A percentile compares a stretch with the other conserved stretches of the same genome.
Conservation (phyloP, 2,113 vertebrate species). For the Vidua chalybeata region DNA sequence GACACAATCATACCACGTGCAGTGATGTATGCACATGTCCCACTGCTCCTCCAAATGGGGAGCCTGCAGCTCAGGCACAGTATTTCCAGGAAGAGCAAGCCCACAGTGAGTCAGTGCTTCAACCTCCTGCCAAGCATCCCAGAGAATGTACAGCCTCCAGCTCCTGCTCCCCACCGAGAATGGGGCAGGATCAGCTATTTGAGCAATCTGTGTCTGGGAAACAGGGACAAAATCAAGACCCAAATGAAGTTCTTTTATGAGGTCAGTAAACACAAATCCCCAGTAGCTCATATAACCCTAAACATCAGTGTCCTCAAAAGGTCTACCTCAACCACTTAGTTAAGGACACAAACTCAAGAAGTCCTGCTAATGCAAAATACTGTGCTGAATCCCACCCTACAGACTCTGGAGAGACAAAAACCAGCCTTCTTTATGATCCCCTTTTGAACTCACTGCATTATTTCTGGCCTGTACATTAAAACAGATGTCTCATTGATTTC, state of each 20-base stretch:
- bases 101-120: accelerated
- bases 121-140: not conserved
- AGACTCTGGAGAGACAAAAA: not conserved
- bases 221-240: not conserved
- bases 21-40: not conserved
- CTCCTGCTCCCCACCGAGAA: not conserved
- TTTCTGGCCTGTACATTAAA: slow-evolving; percentile 51
- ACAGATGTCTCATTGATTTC: slow-evolving; percentile 66
- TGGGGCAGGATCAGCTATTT: accelerated
- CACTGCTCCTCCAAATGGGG: not conserved
- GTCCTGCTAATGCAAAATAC: not conserved
- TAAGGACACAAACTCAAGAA: not conserved
- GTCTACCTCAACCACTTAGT: not conserved
- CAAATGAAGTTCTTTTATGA: not conserved
- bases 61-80: not conserved
- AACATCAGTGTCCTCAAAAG: not conserved
- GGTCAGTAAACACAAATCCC: not conserved
- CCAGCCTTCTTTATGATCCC: not conserved
- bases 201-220: not conserved
- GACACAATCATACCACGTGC: accelerated
- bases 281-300: not conserved
- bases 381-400: not conserved
- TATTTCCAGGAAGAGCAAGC: not conserved
- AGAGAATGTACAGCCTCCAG: not conserved
- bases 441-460: slow-evolving; percentile 47